Evolutionary conservation across 2,113 vertebrate genomes (phyloP).

Genomic region (Otis tarda): DNA sequence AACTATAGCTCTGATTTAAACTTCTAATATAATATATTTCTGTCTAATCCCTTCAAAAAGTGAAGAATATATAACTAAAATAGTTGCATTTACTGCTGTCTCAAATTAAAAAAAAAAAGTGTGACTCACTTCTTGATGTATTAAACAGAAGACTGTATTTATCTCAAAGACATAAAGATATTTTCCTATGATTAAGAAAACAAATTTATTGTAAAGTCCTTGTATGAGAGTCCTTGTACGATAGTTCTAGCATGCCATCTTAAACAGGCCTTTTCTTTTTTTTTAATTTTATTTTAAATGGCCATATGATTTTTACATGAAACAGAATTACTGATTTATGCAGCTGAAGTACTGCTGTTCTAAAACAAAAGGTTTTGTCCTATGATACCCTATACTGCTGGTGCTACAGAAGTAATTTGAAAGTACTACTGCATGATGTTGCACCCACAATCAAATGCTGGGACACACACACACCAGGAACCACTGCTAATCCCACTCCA

Average conservation of each 20-base stretch:
- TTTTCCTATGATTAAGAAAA: not conserved
- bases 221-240: not conserved
- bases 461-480: accelerated
- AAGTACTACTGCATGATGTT: not conserved
- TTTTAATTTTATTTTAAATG: not conserved
- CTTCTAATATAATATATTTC: not conserved
- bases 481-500: not conserved
- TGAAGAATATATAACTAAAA: not conserved
- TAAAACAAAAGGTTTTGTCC: not conserved
- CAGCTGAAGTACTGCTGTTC: not conserved
- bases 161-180: not conserved
- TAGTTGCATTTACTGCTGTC: not conserved
- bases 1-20: not conserved
- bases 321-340: not conserved
- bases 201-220: not conserved
- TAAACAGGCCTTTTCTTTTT: not conserved
- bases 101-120: not conserved
- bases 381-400: not conserved
- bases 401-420: not conserved
- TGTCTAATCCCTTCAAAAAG: not conserved
- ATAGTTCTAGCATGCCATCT: not conserved
- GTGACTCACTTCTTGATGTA: not conserved
- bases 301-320: not conserved
- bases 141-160: not conserved
- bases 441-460: not conserved